Evolutionary conservation across 2,113 vertebrate genomes (phyloP), one percentile per base, ranked within the genome.

Genomic region (Brachyistius frenatus): DNA sequence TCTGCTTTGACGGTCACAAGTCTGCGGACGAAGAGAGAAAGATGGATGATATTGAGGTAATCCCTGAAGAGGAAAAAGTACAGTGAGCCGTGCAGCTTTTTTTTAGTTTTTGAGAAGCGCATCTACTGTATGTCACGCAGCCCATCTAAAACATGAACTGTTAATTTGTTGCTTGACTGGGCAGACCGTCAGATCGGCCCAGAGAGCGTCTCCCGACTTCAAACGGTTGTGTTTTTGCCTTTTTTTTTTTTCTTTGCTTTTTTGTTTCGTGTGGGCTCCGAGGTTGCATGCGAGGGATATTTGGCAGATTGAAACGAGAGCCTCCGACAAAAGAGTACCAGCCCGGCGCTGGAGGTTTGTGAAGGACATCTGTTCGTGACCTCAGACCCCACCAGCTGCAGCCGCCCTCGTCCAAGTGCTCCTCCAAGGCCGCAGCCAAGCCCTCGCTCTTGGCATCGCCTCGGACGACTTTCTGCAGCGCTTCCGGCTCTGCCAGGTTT

Each of bases 381-480:
- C 88, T 87, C 84, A 87, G 86, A 86, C 79, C 79, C 54, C 73
- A 47, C 37, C 90, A 90, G 90, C 88, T 89, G 88, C 90, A 88
- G 70, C 83, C 3, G 60, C 75, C 69, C 78, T 58, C 75, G 14
- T 75, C 85, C 85, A 84, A 82, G 68, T 63, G 32, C 81, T 80
- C 46, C 72, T 85, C 70, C 86, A 74, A 70, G 73, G 75, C 78
- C 69, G 56, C 39, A 44, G 80, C 85, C 87, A 87, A 86, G 62
- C 73, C 76, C 64, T 64, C 7, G 16, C 61, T 85, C 69, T 52
- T 84, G 85, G 85, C 89, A 80, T 31, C 1, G 61, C 41, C 23
- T 32, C 0, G 1, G 7, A 11, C 23, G 49, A 78, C 63, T 73
- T 79, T 73, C 31, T 76, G 30, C 65, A 54, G 23, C 30, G 31